Conservation (phyloP, 2,113 vertebrate species). For the Mormyrus lacerda region DNA sequence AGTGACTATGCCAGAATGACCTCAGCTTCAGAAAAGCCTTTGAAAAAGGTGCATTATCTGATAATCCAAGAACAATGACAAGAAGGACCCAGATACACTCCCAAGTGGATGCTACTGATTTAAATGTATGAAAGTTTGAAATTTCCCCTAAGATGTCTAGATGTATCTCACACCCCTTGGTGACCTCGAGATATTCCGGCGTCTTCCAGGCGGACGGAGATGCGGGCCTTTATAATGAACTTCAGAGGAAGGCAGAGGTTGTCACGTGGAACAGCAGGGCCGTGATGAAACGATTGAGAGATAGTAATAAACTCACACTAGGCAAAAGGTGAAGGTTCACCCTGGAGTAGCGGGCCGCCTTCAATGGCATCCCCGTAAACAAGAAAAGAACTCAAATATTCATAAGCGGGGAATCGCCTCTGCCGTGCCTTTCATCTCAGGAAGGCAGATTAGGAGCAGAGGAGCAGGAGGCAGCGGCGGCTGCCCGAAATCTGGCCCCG, state of each 20-base stretch:
- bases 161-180: neutral
- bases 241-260: neutral
- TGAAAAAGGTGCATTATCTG: neutral
- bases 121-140: constrained; percentile 4
- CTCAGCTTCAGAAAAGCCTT: neutral
- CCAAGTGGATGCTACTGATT: neutral
- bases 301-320: constrained; percentile 15
- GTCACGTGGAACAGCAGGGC: neutral
- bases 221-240: neutral
- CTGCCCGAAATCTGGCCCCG: neutral
- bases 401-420: constrained; percentile 31
- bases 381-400: constrained; percentile 45
- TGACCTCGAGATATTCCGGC: neutral
- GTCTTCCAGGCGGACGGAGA: neutral
- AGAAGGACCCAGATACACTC: neutral
- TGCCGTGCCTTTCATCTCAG: constrained; percentile 33
- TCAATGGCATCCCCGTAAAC: constrained; percentile 38
- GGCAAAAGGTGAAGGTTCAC: constrained; percentile 13
- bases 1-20: neutral
- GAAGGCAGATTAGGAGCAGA: constrained; percentile 14
- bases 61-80: neutral
- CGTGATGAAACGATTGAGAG: neutral
- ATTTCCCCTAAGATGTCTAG: constrained; percentile 10
- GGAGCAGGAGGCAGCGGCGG: neutral
- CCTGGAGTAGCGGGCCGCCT: constrained; percentile 22